Evolutionary conservation across 2,888 invertebrate genomes (phyloP).

Genomic region (Epistrophe eligans): DNA sequence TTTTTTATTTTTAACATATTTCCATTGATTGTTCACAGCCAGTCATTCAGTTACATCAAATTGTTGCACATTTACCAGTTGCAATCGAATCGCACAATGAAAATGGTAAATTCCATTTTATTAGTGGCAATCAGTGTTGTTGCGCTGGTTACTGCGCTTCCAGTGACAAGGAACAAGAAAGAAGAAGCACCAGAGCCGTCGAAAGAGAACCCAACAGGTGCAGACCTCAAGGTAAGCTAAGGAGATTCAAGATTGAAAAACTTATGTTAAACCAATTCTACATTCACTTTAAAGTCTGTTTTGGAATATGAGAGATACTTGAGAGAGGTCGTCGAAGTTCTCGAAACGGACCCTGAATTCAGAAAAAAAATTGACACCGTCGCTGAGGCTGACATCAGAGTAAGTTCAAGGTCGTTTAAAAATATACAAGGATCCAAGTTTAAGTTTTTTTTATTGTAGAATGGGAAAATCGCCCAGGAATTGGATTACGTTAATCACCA

Average conservation of each 20-base stretch:
- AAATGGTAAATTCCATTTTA: conserved; percentile 48
- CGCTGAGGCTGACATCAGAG: conserved; percentile 92
- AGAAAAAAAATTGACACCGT: conserved; percentile 92
- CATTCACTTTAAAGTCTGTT: conserved; percentile 71
- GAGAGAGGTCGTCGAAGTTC: conserved; percentile 93
- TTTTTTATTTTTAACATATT: conserved; percentile 41
- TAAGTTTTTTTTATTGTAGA: conserved; percentile 85
- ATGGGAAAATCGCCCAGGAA: conserved; percentile 95
- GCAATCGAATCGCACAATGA: conserved; percentile 43
- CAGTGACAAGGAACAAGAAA: conserved; percentile 85
- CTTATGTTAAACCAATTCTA: background rate
- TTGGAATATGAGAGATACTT: conserved; percentile 92
- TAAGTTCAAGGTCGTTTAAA: conserved; percentile 81
- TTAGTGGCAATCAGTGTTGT: conserved; percentile 64
- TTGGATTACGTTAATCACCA: conserved; percentile 95
- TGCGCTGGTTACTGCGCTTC: conserved; percentile 83
- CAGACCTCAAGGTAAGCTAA: conserved; percentile 78
- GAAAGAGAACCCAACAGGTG: conserved; percentile 78
- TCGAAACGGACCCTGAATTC: conserved; percentile 95
- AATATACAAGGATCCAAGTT: background rate
- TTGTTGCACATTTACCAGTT: conserved; percentile 40
- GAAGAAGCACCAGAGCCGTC: conserved; percentile 82
- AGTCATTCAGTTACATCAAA: conserved; percentile 24
- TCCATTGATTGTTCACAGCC: conserved; percentile 24
- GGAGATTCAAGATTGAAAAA: background rate